Evolutionary conservation across 2,888 invertebrate species (phyloP).

Genomic region (Monopis laevigella): DNA sequence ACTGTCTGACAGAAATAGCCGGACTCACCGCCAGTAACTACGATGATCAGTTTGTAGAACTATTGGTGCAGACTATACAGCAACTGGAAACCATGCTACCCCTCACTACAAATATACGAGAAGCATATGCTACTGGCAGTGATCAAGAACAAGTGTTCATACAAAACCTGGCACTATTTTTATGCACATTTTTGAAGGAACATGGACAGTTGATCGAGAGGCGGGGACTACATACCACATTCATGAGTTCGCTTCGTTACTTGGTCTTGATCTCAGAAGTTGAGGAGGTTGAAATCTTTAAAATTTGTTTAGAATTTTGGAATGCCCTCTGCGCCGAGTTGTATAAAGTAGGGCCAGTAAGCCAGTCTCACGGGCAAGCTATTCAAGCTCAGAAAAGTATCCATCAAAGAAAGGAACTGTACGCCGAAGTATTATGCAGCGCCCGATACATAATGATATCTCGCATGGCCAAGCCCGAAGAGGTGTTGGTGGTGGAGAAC

Average conservation of each 20-base stretch:
- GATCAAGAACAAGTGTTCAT: constrained; percentile 99
- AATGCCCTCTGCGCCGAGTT: constrained; percentile 91
- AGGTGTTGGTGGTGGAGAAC: constrained; percentile 99
- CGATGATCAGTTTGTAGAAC: constrained; percentile 89
- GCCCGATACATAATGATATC: constrained; percentile 98
- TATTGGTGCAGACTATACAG: constrained; percentile 92
- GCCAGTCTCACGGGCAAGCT: constrained; percentile 50
- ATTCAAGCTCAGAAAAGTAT: constrained; percentile 44
- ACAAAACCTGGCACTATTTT: constrained; percentile 96
- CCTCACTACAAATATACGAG: constrained; percentile 88
- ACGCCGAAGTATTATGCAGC: constrained; percentile 83
- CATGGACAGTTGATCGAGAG: constrained; percentile 91
- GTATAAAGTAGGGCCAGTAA: constrained; percentile 86
- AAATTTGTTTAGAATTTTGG: constrained; percentile 99
- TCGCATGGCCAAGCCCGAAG: constrained; percentile 99
- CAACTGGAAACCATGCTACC: constrained; percentile 94
- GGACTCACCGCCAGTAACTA: constrained; percentile 90
- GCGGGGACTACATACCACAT: constrained; percentile 76
- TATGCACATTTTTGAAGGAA: constrained; percentile 96
- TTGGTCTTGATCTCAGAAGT: constrained; percentile 95
- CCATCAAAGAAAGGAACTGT: constrained; percentile 74
- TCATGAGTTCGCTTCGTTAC: constrained; percentile 87
- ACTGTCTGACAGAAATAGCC: constrained; percentile 98
- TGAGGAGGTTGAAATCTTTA: constrained; percentile 99
- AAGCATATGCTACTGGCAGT: constrained; percentile 91